These are phyloP conservation scores for Ctenodactylus gundi DNA, from an alignment of 2,113 vertebrate species.

Conservation along the genomic window DNA sequence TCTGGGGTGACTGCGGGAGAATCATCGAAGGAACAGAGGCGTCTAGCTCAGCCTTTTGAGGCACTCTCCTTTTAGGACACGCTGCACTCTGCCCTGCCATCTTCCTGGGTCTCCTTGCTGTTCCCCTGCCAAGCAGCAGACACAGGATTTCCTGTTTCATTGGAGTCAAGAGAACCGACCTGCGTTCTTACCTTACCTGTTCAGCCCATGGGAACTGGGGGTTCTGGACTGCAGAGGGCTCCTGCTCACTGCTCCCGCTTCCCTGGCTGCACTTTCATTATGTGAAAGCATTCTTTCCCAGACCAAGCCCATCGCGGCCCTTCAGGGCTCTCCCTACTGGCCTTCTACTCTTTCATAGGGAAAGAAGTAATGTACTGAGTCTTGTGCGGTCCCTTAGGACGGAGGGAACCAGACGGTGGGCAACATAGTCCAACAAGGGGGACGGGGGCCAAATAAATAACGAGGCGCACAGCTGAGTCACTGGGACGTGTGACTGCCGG, in stretches of 20 bases:
- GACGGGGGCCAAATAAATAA: background rate
- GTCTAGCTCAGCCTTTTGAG: background rate
- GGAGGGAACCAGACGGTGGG: background rate
- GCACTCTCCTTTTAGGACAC: fast-evolving
- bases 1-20: background rate
- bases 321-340: background rate
- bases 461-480: background rate
- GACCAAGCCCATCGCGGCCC: background rate
- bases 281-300: background rate
- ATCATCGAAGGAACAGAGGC: background rate
- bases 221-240: background rate
- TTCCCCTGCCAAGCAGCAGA: background rate
- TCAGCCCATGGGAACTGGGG: background rate
- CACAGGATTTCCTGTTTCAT: background rate
- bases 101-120: background rate
- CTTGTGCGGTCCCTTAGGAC: background rate
- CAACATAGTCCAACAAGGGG: background rate
- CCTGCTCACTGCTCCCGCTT: background rate
- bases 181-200: background rate
- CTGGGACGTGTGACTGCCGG: background rate
- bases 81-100: background rate
- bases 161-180: background rate
- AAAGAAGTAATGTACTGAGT: background rate
- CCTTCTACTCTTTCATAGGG: background rate
- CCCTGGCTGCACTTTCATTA: background rate